These are phyloP conservation scores for Poeciliopsis retropinna DNA, from an alignment of 2,113 vertebrate species.

Conservation along the genomic window DNA sequence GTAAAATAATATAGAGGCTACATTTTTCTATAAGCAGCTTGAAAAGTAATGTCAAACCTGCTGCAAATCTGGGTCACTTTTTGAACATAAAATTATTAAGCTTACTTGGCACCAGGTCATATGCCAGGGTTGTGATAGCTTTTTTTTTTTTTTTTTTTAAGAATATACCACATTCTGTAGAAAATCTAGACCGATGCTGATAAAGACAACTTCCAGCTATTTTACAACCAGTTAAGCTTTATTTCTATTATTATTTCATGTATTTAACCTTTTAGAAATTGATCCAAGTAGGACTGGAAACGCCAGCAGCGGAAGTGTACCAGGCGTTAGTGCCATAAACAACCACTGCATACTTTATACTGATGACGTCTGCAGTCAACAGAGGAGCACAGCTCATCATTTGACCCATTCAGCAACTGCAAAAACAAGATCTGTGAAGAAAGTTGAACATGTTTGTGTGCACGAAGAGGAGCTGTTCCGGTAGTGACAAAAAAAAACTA, in stretches of 20 bases:
- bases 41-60: neutral
- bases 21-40: neutral
- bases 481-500: slow-evolving; percentile 16
- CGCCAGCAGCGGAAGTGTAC: neutral
- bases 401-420: slow-evolving; percentile 60
- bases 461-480: slow-evolving; percentile 20
- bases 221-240: too few species aligned
- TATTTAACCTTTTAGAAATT: neutral
- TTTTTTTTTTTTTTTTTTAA: too few species aligned
- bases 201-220: neutral
- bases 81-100: neutral
- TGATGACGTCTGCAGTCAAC: slow-evolving; percentile 56
- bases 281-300: neutral
- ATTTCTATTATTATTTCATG: neutral
- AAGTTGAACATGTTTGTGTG: slow-evolving; percentile 11
- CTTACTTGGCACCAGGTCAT: neutral
- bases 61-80: neutral
- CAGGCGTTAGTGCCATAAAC: slow-evolving; percentile 45
- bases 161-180: neutral
- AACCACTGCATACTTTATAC: slow-evolving; percentile 43
- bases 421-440: slow-evolving; percentile 43
- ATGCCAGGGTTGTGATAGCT: neutral
- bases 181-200: neutral
- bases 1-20: neutral
- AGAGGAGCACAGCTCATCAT: slow-evolving; percentile 56